phyloP scores from a whole-genome alignment of 1,140 invertebrate species.

The Camponotus pennsylvanicus region DNA sequence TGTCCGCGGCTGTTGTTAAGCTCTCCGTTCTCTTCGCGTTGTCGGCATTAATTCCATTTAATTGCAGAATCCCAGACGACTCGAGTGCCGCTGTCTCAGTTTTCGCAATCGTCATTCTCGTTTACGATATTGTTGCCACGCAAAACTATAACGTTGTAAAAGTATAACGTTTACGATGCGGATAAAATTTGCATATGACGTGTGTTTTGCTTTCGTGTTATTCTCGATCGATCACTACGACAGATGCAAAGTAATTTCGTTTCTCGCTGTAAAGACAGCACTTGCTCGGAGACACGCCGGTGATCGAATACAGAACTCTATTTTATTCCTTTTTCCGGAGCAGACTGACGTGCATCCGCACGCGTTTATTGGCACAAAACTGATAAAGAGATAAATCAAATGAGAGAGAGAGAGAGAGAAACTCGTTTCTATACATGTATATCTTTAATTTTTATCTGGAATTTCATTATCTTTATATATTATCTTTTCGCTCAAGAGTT shows the following conservation, averaged over 20 bases:
- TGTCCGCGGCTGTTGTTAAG: slow-evolving; percentile 31
- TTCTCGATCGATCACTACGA: slow-evolving; percentile 47
- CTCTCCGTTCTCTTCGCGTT: slow-evolving; percentile 22
- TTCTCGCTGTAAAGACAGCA: slow-evolving; percentile 80
- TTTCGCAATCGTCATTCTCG: not conserved
- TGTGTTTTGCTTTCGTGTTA: slow-evolving; percentile 8
- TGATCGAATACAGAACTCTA: slow-evolving; percentile 84
- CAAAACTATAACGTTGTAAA: slow-evolving; percentile 5
- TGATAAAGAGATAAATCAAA: slow-evolving; percentile 73
- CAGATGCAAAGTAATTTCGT: slow-evolving; percentile 82
- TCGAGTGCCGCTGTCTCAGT: slow-evolving; percentile 17
- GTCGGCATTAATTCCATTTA: slow-evolving; percentile 44
- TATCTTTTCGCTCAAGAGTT: not conserved
- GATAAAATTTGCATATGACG: slow-evolving; percentile 31
- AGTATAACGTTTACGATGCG: slow-evolving; percentile 31
- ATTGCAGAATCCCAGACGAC: slow-evolving; percentile 23
- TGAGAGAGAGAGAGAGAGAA: slow-evolving; percentile 29
- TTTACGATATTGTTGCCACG: slow-evolving; percentile 37
- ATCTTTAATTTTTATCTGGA: slow-evolving; percentile 72
- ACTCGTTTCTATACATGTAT: slow-evolving; percentile 61
- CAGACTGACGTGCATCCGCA: slow-evolving; percentile 77
- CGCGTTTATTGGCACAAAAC: slow-evolving; percentile 67
- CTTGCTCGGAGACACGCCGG: slow-evolving; percentile 77
- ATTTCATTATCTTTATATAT: not conserved
- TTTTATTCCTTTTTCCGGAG: slow-evolving; percentile 83